These are phyloP conservation scores for Illadopsis cleaveri DNA, from an alignment of 2,113 vertebrate genomes.

Conservation along the genomic window DNA sequence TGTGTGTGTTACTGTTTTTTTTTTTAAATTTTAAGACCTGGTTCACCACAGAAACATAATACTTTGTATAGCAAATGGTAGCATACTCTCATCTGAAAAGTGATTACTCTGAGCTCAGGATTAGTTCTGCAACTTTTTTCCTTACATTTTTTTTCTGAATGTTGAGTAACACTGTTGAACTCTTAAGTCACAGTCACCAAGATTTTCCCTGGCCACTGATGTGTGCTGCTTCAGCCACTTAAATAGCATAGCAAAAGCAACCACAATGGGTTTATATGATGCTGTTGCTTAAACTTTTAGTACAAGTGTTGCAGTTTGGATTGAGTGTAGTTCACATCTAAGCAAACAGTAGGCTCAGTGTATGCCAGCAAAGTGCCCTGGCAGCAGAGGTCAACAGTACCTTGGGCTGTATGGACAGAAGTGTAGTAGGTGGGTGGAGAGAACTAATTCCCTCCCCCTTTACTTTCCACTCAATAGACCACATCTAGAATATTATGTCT, in stretches of 20 bases:
- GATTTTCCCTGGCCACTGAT: neutral
- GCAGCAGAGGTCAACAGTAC: neutral
- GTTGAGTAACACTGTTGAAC: neutral
- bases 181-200: neutral
- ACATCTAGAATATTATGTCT: neutral
- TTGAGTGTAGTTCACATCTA: neutral
- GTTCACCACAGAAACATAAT: neutral
- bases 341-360: neutral
- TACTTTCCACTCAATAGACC: neutral
- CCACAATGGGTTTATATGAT: neutral
- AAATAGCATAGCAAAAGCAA: neutral
- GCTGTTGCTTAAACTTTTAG: neutral
- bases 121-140: neutral
- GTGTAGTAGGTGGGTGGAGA: neutral
- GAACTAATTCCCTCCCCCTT: neutral
- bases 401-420: neutral
- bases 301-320: neutral
- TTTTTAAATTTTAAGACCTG: neutral
- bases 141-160: neutral
- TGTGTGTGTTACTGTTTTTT: neutral
- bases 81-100: neutral
- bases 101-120: neutral
- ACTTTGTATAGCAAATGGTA: neutral
- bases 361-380: fast-evolving
- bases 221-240: neutral